These are phyloP conservation scores for Pedetes capensis DNA, from an alignment of 2,113 vertebrate genomes.

Conservation along the genomic window DNA sequence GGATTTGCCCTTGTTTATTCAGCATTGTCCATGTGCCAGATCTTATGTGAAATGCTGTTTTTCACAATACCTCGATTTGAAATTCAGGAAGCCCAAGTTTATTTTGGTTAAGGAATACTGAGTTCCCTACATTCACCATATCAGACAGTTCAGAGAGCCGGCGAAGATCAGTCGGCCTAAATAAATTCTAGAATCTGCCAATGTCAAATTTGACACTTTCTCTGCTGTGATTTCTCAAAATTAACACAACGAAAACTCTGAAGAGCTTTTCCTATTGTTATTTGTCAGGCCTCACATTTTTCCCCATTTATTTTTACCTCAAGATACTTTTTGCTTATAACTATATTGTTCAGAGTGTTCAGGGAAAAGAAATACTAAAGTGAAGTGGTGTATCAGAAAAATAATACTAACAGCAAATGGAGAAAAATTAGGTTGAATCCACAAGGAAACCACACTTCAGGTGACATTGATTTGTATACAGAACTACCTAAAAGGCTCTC, in stretches of 20 bases:
- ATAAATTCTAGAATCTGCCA: background rate
- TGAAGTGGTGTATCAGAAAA: background rate
- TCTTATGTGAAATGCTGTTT: background rate
- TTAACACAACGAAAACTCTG: background rate
- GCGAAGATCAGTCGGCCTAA: background rate
- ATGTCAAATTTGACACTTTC: background rate
- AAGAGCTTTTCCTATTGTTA: constrained; percentile 50
- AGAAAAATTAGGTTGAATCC: constrained; percentile 59
- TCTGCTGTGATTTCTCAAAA: background rate
- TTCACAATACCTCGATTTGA: background rate
- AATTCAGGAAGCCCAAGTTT: background rate
- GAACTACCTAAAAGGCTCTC: constrained; percentile 59
- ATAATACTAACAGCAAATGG: constrained; percentile 4
- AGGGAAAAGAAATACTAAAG: constrained; percentile 24
- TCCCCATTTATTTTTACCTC: background rate
- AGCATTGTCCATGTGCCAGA: background rate
- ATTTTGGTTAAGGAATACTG: constrained; percentile 57
- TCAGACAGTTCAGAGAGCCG: background rate
- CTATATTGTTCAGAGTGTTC: background rate
- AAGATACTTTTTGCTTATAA: constrained; percentile 6
- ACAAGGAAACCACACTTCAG: background rate
- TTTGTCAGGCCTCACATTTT: background rate
- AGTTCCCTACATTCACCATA: background rate
- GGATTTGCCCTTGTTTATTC: background rate
- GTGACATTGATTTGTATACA: constrained; percentile 62